phyloP scores from a whole-genome alignment of 2,888 invertebrate genomes.

The Minunthozetes semirufus region DNA sequence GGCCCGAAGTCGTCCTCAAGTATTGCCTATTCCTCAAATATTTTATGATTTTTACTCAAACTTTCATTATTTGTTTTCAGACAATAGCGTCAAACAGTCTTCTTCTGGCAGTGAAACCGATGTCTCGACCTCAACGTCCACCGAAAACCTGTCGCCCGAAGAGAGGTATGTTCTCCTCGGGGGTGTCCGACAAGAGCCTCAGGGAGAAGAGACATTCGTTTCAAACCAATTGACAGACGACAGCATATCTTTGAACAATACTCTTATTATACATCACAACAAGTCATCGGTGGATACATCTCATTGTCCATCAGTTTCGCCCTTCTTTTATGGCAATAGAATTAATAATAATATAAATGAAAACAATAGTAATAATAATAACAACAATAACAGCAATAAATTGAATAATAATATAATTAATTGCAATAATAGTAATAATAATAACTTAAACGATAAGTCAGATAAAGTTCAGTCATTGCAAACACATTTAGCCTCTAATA shows the following conservation, averaged over 20 bases:
- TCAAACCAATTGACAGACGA: constrained; percentile 45
- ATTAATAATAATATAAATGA: neutral
- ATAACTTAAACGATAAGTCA: neutral
- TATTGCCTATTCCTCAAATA: neutral
- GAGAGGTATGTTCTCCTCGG: constrained; percentile 54
- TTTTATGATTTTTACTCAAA: neutral
- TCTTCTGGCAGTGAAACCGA: constrained; percentile 77
- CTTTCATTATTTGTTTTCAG: neutral
- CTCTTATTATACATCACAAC: constrained; percentile 67
- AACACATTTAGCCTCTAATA: too few species aligned
- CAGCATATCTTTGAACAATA: constrained; percentile 62
- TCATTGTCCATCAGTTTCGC: constrained; percentile 41
- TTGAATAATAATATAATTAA: constrained; percentile 1
- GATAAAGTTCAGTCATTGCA: constrained; percentile 6
- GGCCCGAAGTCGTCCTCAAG: constrained; percentile 17
- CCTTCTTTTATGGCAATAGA: constrained; percentile 32
- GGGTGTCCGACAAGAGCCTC: constrained; percentile 68
- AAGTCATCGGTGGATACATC: constrained; percentile 45
- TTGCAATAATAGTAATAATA: neutral
- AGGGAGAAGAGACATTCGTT: constrained; percentile 68
- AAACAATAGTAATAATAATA: constrained; percentile 7
- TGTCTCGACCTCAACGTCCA: constrained; percentile 81
- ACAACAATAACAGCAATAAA: constrained; percentile 15
- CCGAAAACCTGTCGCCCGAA: constrained; percentile 77
- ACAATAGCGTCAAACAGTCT: constrained; percentile 17